Conservation (phyloP, 1,140 invertebrate species). For the Tyrophagus putrescentiae region DNA sequence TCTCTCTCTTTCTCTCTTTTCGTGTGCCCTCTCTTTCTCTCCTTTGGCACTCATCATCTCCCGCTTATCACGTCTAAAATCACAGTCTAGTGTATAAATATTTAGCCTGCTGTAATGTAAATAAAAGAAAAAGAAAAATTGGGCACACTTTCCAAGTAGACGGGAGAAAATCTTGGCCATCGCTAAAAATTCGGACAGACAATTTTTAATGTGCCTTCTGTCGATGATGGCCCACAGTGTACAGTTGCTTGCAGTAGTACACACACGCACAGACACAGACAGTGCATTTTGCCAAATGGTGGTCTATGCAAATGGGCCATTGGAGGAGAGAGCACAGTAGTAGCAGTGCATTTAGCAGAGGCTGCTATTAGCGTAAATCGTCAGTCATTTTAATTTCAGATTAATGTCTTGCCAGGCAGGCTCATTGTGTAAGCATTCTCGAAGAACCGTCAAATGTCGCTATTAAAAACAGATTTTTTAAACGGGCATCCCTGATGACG, state of each 20-base stretch:
- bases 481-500: not conserved
- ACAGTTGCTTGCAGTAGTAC: not conserved
- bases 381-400: slow-evolving; percentile 8
- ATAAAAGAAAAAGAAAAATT: not conserved
- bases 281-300: too few species aligned
- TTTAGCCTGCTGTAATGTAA: not conserved
- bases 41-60: not conserved
- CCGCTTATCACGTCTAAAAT: not conserved
- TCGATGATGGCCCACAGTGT: too few species aligned
- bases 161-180: too few species aligned
- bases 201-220: not conserved
- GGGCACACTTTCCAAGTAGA: too few species aligned
- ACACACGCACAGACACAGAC: not conserved
- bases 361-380: too few species aligned
- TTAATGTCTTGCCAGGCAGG: not conserved
- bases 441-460: not conserved
- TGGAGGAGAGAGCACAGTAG: not conserved
- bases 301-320: too few species aligned
- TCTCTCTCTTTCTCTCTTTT: too few species aligned
- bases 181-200: too few species aligned
- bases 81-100: slow-evolving; percentile 4
- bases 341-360: too few species aligned
- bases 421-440: not conserved
- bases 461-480: slow-evolving; percentile 8
- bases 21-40: too few species aligned